phyloP scores from a whole-genome alignment of 2,888 invertebrate species.

The Rotaria sp. region DNA sequence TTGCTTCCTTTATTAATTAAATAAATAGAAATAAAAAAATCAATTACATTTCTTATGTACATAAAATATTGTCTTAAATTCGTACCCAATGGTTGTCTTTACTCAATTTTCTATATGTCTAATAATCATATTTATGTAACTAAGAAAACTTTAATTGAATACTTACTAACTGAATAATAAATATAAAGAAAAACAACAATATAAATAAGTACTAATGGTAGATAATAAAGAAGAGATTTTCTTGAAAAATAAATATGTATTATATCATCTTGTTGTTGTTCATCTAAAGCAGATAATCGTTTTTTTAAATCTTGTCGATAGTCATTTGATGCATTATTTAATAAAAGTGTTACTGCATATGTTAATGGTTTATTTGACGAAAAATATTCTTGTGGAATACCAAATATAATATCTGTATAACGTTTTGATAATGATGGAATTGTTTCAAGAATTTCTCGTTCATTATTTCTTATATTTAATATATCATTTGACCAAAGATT shows the following conservation, averaged over 20 bases:
- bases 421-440: background rate
- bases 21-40: no score
- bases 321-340: conserved; percentile 30
- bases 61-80: no score
- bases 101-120: background rate
- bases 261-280: conserved; percentile 8
- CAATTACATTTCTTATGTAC: no score
- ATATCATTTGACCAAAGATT: conserved; percentile 80
- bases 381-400: conserved; percentile 15
- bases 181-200: conserved; percentile 79
- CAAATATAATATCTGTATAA: background rate
- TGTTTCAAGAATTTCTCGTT: conserved; percentile 21
- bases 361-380: background rate
- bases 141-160: conserved; percentile 19
- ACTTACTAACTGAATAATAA: conserved; percentile 77
- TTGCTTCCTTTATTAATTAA: no score
- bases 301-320: conserved; percentile 29
- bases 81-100: no score
- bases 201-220: conserved; percentile 77
- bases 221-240: conserved; percentile 51
- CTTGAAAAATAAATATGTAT: conserved; percentile 40
- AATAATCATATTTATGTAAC: background rate
- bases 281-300: background rate
- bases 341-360: conserved; percentile 28
- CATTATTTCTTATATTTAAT: conserved; percentile 19